A percentile compares a stretch with the other conserved stretches of the same genome.
Evolutionary conservation across 2,888 invertebrate species (phyloP).

Genomic region (Mythimna albipuncta): DNA sequence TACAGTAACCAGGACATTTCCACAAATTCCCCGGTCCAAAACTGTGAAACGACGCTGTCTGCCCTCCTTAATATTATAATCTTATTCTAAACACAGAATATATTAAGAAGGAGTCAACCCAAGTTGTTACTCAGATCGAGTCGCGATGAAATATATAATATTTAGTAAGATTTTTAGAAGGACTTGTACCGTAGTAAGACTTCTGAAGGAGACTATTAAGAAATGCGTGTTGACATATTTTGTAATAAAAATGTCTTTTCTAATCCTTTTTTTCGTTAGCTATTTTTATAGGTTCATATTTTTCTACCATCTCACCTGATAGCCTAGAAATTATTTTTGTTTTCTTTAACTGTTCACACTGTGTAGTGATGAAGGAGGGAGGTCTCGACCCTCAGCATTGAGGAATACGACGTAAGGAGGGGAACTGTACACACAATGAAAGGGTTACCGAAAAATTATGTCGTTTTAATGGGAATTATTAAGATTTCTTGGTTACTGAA

Average conservation of each 20-base stretch:
- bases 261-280: not conserved
- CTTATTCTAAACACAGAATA: slow-evolving; percentile 89
- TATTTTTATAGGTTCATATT: too few species aligned
- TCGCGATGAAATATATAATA: slow-evolving; percentile 53
- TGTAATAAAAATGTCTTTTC: not conserved
- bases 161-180: slow-evolving; percentile 48
- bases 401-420: too few species aligned
- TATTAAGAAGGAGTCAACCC: slow-evolving; percentile 78
- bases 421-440: too few species aligned
- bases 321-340: too few species aligned
- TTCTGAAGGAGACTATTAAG: slow-evolving; percentile 5
- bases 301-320: too few species aligned
- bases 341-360: too few species aligned
- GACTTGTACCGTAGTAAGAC: slow-evolving; percentile 24
- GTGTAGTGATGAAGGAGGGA: too few species aligned
- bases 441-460: too few species aligned
- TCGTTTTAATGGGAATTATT: too few species aligned
- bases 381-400: too few species aligned
- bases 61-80: slow-evolving; percentile 88
- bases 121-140: slow-evolving; percentile 67
- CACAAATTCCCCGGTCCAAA: slow-evolving; percentile 72
- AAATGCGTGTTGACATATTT: not conserved
- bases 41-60: slow-evolving; percentile 69
- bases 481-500: too few species aligned
- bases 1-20: slow-evolving; percentile 75